Evolutionary conservation across 2,888 invertebrate genomes (phyloP).

Genomic region (Bellardia pandia): DNA sequence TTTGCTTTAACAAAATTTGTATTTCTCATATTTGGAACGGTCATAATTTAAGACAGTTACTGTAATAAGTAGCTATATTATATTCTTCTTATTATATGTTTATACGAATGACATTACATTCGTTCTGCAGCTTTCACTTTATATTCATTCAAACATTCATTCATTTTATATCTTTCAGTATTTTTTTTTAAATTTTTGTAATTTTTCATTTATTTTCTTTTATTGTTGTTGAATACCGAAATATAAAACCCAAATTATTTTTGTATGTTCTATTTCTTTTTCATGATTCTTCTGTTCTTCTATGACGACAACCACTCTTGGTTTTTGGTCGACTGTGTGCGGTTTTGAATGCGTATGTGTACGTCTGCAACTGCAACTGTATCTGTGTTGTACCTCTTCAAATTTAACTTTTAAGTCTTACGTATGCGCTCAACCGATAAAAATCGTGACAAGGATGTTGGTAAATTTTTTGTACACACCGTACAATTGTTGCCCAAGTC

Average conservation of each 20-base stretch:
- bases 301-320: neutral
- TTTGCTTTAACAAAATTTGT: no score
- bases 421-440: conserved; percentile 85
- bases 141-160: neutral
- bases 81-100: neutral
- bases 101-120: conserved; percentile 29
- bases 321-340: neutral
- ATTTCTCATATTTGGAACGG: no score
- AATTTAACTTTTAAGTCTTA: conserved; percentile 84
- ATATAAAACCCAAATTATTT: conserved; percentile 6
- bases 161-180: neutral
- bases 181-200: conserved; percentile 33
- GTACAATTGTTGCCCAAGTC: conserved; percentile 93
- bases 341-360: conserved; percentile 12
- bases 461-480: conserved; percentile 94
- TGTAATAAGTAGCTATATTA: neutral
- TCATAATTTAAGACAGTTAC: neutral
- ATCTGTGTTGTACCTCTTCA: conserved; percentile 48
- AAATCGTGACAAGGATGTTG: conserved; percentile 88
- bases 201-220: conserved; percentile 42
- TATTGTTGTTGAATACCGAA: neutral
- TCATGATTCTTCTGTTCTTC: conserved; percentile 41
- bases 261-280: conserved; percentile 53
- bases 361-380: neutral
- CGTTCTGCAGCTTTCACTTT: conserved; percentile 13